Conservation (phyloP, 2,888 invertebrate species). For the Chrysina gloriosa region DNA sequence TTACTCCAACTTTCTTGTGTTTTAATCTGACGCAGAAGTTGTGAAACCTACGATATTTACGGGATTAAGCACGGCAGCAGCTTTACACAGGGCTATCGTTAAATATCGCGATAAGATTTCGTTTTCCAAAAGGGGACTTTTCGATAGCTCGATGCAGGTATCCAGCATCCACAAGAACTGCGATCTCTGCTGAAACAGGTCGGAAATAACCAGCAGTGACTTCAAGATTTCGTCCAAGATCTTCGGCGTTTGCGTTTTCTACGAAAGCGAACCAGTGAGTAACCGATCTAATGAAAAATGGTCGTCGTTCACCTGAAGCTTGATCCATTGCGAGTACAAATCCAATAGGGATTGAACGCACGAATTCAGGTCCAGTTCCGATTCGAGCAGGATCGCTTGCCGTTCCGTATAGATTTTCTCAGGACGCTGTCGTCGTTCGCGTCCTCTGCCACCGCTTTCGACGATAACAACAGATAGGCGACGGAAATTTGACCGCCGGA, state of each 20-base stretch:
- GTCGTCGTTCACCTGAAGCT: neutral
- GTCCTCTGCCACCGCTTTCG: constrained; percentile 66
- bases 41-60: constrained; percentile 59
- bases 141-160: constrained; percentile 74
- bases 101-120: constrained; percentile 80
- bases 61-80: constrained; percentile 74
- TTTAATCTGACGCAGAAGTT: neutral
- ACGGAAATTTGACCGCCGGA: constrained; percentile 73
- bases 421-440: constrained; percentile 63
- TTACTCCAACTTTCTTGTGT: too few species aligned
- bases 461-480: constrained; percentile 72
- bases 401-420: constrained; percentile 56
- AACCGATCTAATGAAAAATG: neutral
- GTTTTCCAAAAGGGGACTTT: constrained; percentile 78
- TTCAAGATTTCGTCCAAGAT: constrained; percentile 71
- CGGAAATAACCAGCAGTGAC: constrained; percentile 79
- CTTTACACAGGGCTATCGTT: constrained; percentile 75
- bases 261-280: constrained; percentile 43
- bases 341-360: constrained; percentile 93
- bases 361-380: constrained; percentile 88
- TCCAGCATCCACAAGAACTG: constrained; percentile 87
- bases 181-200: constrained; percentile 78
- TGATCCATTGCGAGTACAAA: constrained; percentile 83
- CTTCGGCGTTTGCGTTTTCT: constrained; percentile 64
- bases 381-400: constrained; percentile 66